Percentiles rank a stretch among this genome's conserved stretches.
These are phyloP conservation scores for Muscicapa striata DNA, from an alignment of 2,797 vertebrate genomes.

Conservation along the genomic window DNA sequence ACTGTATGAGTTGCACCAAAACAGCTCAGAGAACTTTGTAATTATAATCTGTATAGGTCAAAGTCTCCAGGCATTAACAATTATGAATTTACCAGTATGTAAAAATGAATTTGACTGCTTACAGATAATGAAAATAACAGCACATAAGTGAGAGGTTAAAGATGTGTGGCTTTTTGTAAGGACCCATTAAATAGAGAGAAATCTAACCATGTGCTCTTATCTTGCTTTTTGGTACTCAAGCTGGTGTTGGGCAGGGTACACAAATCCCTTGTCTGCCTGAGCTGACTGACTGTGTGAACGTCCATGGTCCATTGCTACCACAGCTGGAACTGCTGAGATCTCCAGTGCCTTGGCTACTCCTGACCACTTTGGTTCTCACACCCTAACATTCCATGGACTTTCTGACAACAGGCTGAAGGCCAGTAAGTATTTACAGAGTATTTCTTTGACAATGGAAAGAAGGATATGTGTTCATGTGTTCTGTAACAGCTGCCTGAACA, in stretches of 20 bases:
- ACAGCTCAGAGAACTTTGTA: not conserved
- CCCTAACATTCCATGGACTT: not conserved
- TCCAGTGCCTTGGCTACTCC: not conserved
- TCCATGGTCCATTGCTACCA: not conserved
- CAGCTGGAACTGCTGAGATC: not conserved
- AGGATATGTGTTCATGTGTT: not conserved
- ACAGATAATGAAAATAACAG: not conserved
- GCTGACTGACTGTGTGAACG: not conserved
- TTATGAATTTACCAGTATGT: not conserved
- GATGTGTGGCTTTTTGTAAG: not conserved
- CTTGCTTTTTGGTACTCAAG: not conserved
- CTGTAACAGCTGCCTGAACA: not conserved
- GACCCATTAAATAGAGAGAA: not conserved
- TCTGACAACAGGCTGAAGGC: not conserved
- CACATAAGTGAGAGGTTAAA: not conserved
- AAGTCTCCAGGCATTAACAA: not conserved
- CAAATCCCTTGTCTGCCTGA: not conserved
- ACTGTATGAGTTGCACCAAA: rapidly evolving
- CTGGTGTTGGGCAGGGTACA: not conserved
- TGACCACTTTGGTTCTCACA: not conserved
- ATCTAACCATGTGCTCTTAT: not conserved
- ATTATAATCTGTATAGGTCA: not conserved
- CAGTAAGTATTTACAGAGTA: not conserved
- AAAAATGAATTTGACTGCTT: not conserved
- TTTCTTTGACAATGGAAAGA: not conserved